phyloP scores from a whole-genome alignment of 2,797 vertebrate species.

The Acanthurus leucopareius region DNA sequence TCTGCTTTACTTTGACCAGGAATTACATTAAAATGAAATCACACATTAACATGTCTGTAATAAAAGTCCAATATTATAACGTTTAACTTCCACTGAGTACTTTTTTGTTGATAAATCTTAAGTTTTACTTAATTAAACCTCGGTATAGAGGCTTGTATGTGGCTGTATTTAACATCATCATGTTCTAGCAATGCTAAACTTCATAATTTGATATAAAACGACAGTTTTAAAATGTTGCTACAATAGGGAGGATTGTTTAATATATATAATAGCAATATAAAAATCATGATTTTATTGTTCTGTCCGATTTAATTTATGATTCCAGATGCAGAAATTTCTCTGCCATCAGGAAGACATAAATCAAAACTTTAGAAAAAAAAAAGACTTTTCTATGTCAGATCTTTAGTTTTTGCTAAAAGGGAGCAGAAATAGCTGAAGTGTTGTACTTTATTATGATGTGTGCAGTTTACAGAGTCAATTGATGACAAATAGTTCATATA shows the following conservation, averaged over 20 bases:
- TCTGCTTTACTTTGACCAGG: neutral
- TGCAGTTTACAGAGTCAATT: neutral
- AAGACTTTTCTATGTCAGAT: neutral
- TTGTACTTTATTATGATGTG: neutral
- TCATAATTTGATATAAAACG: neutral
- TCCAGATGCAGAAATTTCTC: neutral
- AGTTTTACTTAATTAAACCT: neutral
- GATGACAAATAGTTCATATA: neutral
- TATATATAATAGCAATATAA: too few relatives aligned
- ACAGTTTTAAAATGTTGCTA: neutral
- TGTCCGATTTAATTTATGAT: neutral
- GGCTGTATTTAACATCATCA: too few relatives aligned
- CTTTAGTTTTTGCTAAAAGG: neutral
- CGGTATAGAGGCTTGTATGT: neutral
- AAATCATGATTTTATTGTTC: neutral
- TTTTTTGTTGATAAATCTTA: neutral
- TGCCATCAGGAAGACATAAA: conserved; percentile 18
- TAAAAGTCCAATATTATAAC: neutral
- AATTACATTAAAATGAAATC: neutral
- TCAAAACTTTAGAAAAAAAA: neutral
- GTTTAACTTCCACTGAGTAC: too few relatives aligned
- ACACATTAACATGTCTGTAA: neutral
- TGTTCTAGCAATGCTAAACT: neutral
- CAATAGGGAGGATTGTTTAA: neutral
- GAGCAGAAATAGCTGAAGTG: neutral